phyloP scores from a whole-genome alignment of 1,140 invertebrate genomes.

The Vollenhovia emeryi region DNA sequence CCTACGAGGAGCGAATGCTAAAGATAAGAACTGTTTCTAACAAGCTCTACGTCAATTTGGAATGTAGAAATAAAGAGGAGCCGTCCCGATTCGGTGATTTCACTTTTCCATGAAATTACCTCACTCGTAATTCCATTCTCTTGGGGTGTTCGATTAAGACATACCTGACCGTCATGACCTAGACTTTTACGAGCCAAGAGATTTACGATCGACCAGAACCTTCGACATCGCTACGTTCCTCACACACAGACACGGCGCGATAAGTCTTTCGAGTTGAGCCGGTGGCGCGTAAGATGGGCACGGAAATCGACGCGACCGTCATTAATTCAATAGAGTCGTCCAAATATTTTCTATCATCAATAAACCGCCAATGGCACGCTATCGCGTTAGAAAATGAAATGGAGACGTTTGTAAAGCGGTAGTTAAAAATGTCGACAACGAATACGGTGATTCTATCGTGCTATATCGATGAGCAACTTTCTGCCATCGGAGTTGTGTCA shows the following conservation, averaged over 20 bases:
- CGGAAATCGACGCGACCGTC: not conserved
- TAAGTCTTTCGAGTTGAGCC: conserved; percentile 7
- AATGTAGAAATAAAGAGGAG: not conserved
- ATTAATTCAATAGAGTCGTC: conserved; percentile 36
- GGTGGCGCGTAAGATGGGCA: not conserved
- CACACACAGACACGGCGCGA: not conserved
- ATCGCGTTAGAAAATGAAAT: not conserved
- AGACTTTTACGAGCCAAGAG: conserved; percentile 54
- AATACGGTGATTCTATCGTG: not conserved
- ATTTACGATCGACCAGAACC: conserved; percentile 55
- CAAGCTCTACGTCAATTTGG: not conserved
- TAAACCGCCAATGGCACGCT: not conserved
- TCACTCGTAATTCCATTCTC: conserved; percentile 3
- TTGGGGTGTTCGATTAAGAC: conserved; percentile 56
- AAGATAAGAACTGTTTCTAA: not conserved
- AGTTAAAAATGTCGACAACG: not conserved
- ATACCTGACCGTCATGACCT: conserved; percentile 42
- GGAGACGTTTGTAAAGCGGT: not conserved
- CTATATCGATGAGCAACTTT: not conserved
- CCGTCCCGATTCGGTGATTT: conserved; percentile 20
- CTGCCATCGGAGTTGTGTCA: not conserved
- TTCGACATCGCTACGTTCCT: not conserved
- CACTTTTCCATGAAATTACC: conserved; percentile 56
- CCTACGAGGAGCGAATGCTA: not conserved
- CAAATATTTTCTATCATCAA: not conserved